Conservation (phyloP, 2,113 vertebrate genomes). For the Amphilophus citrinellus region DNA sequence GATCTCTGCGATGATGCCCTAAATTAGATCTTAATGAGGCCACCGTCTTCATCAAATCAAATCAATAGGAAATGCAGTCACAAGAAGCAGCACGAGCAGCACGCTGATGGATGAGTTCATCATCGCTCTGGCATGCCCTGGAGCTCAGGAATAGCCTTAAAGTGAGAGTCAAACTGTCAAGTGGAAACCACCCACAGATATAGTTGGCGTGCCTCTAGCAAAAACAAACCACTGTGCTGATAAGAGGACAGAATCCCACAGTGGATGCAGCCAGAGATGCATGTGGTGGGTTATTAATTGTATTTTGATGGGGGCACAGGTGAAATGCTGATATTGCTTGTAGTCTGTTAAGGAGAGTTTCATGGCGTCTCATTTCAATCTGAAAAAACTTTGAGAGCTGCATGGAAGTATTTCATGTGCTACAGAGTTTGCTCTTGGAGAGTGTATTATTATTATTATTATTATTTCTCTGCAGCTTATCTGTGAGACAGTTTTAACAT, state of each 20-base stretch:
- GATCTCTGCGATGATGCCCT: slow-evolving; percentile 15
- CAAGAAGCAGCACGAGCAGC: slow-evolving; percentile 28
- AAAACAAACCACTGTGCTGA: slow-evolving; percentile 54
- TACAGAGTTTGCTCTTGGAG: neutral
- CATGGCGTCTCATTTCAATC: neutral
- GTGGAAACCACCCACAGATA: slow-evolving; percentile 70
- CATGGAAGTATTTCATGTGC: neutral
- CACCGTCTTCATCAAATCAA: slow-evolving; percentile 38
- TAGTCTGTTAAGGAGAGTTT: neutral
- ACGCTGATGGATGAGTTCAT: slow-evolving; percentile 49
- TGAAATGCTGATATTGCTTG: neutral
- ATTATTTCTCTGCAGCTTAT: neutral
- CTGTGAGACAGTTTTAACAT: neutral
- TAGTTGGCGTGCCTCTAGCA: slow-evolving; percentile 47
- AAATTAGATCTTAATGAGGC: slow-evolving; percentile 63
- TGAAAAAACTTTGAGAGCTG: neutral
- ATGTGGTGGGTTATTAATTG: slow-evolving; percentile 9
- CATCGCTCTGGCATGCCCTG: slow-evolving; percentile 20
- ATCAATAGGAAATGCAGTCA: slow-evolving; percentile 42
- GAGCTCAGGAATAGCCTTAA: slow-evolving; percentile 51
- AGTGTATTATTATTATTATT: neutral
- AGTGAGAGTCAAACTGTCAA: slow-evolving; percentile 61
- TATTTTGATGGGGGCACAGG: slow-evolving; percentile 18
- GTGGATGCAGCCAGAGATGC: slow-evolving; percentile 21
- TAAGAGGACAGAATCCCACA: slow-evolving; percentile 53